These are phyloP conservation scores for Anadara kagoshimensis DNA, from an alignment of 1,140 invertebrate genomes.

Conservation along the genomic window DNA sequence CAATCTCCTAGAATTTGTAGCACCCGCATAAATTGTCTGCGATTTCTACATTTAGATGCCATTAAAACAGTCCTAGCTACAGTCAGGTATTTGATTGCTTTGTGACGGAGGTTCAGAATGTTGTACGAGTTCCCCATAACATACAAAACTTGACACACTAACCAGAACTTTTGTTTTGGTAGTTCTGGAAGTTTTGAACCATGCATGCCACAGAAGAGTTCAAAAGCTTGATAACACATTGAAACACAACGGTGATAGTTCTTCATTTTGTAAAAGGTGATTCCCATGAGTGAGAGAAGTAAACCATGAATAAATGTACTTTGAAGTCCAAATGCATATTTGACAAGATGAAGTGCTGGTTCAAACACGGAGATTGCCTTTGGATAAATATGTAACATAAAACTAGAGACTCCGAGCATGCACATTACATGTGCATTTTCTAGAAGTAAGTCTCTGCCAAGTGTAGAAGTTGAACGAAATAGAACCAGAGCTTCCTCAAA, in stretches of 20 bases:
- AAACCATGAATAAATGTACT: constrained; percentile 65
- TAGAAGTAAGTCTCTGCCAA: constrained; percentile 60
- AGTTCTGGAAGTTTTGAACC: constrained; percentile 59
- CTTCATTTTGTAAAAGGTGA: constrained; percentile 69
- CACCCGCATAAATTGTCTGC: constrained; percentile 65
- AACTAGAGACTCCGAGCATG: constrained; percentile 71
- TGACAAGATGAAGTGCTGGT: constrained; percentile 63
- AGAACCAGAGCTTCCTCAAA: constrained; percentile 64
- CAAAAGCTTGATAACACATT: constrained; percentile 66
- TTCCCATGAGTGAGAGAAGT: constrained; percentile 65
- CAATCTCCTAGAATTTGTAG: constrained; percentile 69
- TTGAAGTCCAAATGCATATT: constrained; percentile 55
- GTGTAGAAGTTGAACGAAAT: constrained; percentile 55
- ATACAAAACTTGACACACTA: constrained; percentile 69
- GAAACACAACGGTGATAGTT: constrained; percentile 70
- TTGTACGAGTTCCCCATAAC: constrained; percentile 70
- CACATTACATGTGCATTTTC: constrained; percentile 68
- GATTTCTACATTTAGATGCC: constrained; percentile 58
- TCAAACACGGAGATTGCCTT: constrained; percentile 65
- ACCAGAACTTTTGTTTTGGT: constrained; percentile 66
- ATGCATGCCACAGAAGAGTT: constrained; percentile 66
- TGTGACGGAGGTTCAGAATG: constrained; percentile 63
- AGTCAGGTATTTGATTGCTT: constrained; percentile 67
- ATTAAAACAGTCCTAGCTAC: constrained; percentile 63
- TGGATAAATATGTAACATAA: constrained; percentile 70